phyloP scores from a whole-genome alignment of 2,113 vertebrate species.

The Dromas ardeola region DNA sequence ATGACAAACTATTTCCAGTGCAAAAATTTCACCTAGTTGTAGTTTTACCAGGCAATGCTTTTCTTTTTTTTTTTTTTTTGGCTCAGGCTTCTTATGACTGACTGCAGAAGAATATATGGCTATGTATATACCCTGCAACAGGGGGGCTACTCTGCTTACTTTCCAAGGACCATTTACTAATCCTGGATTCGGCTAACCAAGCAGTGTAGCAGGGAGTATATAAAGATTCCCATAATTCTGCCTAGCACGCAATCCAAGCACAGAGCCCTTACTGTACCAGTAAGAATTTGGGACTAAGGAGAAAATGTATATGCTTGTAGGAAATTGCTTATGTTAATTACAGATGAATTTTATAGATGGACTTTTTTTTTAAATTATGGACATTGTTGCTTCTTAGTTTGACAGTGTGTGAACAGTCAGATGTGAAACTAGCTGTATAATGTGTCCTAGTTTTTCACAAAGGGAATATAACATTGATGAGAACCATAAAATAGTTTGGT shows the following conservation, averaged over 20 bases:
- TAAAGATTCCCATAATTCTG: slow-evolving; percentile 12
- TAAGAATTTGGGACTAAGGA: background rate
- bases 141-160: background rate
- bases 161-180: slow-evolving; percentile 27
- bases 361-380: background rate
- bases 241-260: background rate
- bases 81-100: background rate
- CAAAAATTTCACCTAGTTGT: background rate
- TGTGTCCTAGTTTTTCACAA: background rate
- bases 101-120: background rate
- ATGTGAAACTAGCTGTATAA: background rate
- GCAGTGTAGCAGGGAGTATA: background rate
- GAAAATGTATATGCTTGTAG: background rate
- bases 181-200: slow-evolving; percentile 31
- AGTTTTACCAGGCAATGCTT: background rate
- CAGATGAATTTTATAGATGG: background rate
- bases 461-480: background rate
- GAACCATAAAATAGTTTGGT: background rate
- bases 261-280: slow-evolving; percentile 11
- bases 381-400: background rate
- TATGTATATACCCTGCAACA: background rate
- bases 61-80: background rate
- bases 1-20: background rate
- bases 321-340: background rate
- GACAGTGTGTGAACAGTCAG: background rate